phyloP scores from a whole-genome alignment of 2,113 vertebrate genomes.

The Glaucomys volans region DNA sequence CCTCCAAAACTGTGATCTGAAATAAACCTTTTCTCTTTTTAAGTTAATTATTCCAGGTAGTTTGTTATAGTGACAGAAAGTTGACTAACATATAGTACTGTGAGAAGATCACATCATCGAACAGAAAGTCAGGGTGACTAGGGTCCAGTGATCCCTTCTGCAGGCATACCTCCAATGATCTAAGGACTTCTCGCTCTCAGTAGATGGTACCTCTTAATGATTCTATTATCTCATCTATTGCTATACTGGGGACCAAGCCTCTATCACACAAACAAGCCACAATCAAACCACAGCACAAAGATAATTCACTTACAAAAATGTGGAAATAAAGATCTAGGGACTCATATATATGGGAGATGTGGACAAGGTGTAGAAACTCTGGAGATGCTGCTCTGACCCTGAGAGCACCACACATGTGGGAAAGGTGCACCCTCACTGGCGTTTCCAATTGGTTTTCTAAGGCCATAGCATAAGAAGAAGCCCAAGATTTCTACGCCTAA shows the following conservation, averaged over 20 bases:
- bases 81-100: background rate
- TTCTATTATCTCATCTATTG: background rate
- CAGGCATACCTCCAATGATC: background rate
- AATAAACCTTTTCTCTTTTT: background rate
- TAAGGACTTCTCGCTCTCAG: background rate
- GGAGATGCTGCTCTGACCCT: background rate
- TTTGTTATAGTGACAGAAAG: background rate
- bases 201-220: background rate
- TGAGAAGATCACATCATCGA: background rate
- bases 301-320: background rate
- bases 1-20: background rate
- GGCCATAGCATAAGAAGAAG: background rate
- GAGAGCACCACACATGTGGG: accelerated
- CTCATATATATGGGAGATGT: background rate
- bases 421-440: accelerated
- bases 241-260: background rate
- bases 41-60: background rate
- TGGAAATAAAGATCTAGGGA: background rate
- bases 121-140: background rate
- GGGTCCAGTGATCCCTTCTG: background rate
- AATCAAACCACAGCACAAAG: background rate
- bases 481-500: background rate
- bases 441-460: background rate
- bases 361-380: background rate
- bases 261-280: background rate